Conservation (phyloP, 2,888 invertebrate genomes). For the Cinara cedri region DNA sequence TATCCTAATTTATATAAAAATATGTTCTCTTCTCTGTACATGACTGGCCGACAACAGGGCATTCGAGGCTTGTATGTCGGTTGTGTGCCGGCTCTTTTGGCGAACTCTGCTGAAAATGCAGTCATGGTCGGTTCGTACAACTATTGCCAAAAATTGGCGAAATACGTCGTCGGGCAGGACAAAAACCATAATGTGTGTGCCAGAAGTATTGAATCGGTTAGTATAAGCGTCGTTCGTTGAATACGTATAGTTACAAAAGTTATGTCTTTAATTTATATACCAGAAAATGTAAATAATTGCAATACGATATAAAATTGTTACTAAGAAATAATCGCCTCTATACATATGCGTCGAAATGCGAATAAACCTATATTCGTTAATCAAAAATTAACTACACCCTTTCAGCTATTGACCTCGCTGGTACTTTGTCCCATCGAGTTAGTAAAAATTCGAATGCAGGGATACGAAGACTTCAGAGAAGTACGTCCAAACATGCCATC, state of each 20-base stretch:
- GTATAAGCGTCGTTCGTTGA: background rate
- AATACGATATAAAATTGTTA: no score
- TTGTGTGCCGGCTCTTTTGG: constrained; percentile 89
- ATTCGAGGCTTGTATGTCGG: constrained; percentile 89
- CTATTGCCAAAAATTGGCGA: constrained; percentile 87
- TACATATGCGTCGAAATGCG: no score
- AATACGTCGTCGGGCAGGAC: no score
- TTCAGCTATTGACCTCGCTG: constrained; percentile 86
- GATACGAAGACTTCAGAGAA: constrained; percentile 61
- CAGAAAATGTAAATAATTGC: no score
- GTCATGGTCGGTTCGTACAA: constrained; percentile 95
- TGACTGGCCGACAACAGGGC: constrained; percentile 86
- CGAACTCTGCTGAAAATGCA: constrained; percentile 97
- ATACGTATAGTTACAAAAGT: no score
- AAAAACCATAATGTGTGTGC: constrained; percentile 88
- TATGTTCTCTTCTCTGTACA: constrained; percentile 82
- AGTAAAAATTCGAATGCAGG: constrained; percentile 95
- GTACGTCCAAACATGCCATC: background rate
- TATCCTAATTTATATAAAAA: constrained; percentile 87
- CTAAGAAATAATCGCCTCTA: no score
- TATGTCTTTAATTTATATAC: no score
- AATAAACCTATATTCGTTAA: background rate
- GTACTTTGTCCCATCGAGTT: constrained; percentile 96
- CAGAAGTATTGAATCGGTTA: constrained; percentile 84
- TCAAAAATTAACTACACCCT: no score